Conservation (phyloP, 2,797 vertebrate species). For the Gila robusta region DNA sequence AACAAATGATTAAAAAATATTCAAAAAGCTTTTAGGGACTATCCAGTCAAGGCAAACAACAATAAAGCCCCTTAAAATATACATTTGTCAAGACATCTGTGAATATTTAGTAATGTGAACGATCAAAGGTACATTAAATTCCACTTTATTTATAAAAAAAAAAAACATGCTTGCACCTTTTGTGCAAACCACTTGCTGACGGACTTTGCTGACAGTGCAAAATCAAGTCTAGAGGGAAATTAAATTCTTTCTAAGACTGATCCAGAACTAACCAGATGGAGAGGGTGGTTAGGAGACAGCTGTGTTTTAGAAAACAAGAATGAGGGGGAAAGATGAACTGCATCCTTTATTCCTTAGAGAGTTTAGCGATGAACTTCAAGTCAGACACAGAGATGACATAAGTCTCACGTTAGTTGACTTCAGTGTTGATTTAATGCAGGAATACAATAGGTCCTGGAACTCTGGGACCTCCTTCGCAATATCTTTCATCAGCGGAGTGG, state of each 20-base stretch:
- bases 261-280: slow-evolving; percentile 42
- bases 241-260: slow-evolving; percentile 9
- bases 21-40: not conserved
- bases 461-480: slow-evolving; percentile 42
- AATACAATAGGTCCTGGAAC: slow-evolving; percentile 52
- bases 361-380: slow-evolving; percentile 38
- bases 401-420: slow-evolving; percentile 15
- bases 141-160: slow-evolving; percentile 52
- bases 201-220: slow-evolving; percentile 13
- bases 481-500: slow-evolving; percentile 53
- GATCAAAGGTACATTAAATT: slow-evolving; percentile 60
- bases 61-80: not conserved
- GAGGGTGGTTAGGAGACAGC: slow-evolving; percentile 9
- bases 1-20: not conserved
- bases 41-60: not conserved
- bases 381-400: slow-evolving; percentile 33
- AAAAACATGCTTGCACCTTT: slow-evolving; percentile 56
- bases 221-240: slow-evolving; percentile 4
- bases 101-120: not conserved
- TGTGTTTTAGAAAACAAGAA: slow-evolving; percentile 24
- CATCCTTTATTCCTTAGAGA: slow-evolving; percentile 39
- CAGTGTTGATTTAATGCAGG: slow-evolving; percentile 23
- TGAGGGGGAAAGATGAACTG: slow-evolving; percentile 24
- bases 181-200: slow-evolving; percentile 10
- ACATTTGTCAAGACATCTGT: not conserved